A percentile compares a stretch with the other conserved stretches of the same genome.
These are phyloP conservation scores for Anthopleura sola DNA, from an alignment of 64 coral and sea anemone genomes.

Conservation along the genomic window DNA sequence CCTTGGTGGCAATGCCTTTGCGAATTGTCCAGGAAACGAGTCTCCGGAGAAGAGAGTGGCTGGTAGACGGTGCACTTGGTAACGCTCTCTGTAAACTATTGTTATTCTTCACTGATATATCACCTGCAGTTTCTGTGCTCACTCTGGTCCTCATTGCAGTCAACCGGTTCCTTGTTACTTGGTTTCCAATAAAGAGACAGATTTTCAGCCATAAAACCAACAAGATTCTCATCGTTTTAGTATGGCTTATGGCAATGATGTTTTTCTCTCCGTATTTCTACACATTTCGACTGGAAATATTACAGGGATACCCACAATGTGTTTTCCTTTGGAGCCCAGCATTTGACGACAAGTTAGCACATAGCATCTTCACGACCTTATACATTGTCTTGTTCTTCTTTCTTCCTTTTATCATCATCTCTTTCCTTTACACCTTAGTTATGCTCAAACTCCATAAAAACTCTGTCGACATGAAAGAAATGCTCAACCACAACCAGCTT, in stretches of 20 bases:
- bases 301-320: neutral
- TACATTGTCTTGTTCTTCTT: neutral
- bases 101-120: constrained; percentile 5
- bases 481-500: neutral
- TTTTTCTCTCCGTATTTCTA: constrained; percentile 7
- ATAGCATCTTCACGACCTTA: neutral
- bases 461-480: neutral
- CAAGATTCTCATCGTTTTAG: neutral
- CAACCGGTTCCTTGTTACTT: neutral
- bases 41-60: neutral
- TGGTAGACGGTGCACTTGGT: neutral
- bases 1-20: neutral
- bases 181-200: neutral
- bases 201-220: neutral
- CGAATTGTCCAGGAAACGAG: neutral
- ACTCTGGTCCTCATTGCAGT: neutral
- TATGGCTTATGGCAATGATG: neutral
- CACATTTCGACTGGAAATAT: neutral
- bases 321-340: neutral
- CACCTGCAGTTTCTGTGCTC: neutral
- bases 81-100: neutral
- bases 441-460: neutral
- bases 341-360: neutral
- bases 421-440: neutral
- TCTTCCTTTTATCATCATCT: neutral